phyloP scores from a whole-genome alignment of 2,888 invertebrate species.

The Choristoneura rosaceana region DNA sequence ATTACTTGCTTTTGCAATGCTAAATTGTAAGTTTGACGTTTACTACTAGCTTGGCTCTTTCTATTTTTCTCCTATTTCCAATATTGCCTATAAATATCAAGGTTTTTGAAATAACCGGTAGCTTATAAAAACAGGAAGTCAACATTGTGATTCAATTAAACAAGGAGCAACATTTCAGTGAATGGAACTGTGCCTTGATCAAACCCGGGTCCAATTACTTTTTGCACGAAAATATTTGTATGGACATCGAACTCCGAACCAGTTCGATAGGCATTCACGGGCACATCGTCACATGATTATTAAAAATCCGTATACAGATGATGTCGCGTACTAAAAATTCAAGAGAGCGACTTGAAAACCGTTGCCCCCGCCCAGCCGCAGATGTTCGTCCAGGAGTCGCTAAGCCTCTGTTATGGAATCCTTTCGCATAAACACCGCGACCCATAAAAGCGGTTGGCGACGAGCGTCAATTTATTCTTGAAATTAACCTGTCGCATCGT shows the following conservation, averaged over 20 bases:
- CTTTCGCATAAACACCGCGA: conserved; percentile 64
- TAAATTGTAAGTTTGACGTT: not conserved
- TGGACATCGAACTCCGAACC: conserved; percentile 43
- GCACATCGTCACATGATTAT: conserved; percentile 44
- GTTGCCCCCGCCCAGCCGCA: conserved; percentile 72
- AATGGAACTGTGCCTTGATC: conserved; percentile 35
- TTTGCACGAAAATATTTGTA: conserved; percentile 41
- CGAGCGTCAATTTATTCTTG: conserved; percentile 78
- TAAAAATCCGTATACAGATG: conserved; percentile 46
- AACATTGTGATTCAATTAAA: conserved; percentile 39
- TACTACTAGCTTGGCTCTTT: not conserved
- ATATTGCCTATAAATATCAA: not conserved
- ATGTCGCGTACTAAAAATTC: conserved; percentile 69
- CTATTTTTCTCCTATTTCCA: not conserved
- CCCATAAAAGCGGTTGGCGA: conserved; percentile 66
- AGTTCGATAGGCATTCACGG: conserved; percentile 39
- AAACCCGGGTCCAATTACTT: conserved; percentile 37
- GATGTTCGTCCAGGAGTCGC: conserved; percentile 64
- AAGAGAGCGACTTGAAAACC: conserved; percentile 59
- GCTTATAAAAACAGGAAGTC: conserved; percentile 31
- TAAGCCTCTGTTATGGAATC: conserved; percentile 71
- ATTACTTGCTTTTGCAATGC: conserved; percentile 24
- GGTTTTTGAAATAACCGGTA: not conserved
- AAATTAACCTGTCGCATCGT: conserved; percentile 81
- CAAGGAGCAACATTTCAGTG: conserved; percentile 39